Evolutionary conservation across 2,888 invertebrate genomes (phyloP).

Genomic region (Platerodrilus igneus): DNA sequence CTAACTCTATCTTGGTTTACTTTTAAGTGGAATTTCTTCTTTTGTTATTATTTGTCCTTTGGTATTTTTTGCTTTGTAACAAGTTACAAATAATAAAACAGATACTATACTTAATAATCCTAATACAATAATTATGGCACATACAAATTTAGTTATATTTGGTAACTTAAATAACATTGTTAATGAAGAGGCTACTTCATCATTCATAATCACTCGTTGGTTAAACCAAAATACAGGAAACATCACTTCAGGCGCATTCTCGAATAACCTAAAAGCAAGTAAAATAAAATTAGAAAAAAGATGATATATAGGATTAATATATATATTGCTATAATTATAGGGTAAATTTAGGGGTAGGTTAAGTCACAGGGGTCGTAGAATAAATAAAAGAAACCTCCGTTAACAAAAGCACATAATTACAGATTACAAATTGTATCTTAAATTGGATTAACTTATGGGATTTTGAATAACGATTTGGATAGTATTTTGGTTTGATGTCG

Average conservation of each 20-base stretch:
- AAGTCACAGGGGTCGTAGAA: too few relatives aligned
- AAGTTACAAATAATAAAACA: conserved; percentile 30
- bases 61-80: conserved; percentile 26
- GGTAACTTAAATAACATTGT: conserved; percentile 52
- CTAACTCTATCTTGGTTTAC: too few relatives aligned
- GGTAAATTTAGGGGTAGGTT: too few relatives aligned
- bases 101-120: conserved; percentile 33
- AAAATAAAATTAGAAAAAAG: too few relatives aligned
- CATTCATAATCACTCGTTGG: conserved; percentile 58
- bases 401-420: too few relatives aligned
- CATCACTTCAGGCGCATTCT: conserved; percentile 60
- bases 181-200: conserved; percentile 55
- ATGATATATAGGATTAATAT: too few relatives aligned
- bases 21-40: conserved; percentile 19
- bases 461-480: too few relatives aligned
- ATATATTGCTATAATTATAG: too few relatives aligned
- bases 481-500: too few relatives aligned
- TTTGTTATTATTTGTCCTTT: conserved; percentile 8
- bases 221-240: conserved; percentile 76
- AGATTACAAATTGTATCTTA: too few relatives aligned
- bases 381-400: too few relatives aligned
- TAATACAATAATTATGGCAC: conserved; percentile 29
- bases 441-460: too few relatives aligned
- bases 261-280: conserved; percentile 55
- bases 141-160: conserved; percentile 32